Evolutionary conservation across 2,888 invertebrate genomes (phyloP), one percentile per base, ranked within the genome.

Genomic region (Ennomos quercinarius): DNA sequence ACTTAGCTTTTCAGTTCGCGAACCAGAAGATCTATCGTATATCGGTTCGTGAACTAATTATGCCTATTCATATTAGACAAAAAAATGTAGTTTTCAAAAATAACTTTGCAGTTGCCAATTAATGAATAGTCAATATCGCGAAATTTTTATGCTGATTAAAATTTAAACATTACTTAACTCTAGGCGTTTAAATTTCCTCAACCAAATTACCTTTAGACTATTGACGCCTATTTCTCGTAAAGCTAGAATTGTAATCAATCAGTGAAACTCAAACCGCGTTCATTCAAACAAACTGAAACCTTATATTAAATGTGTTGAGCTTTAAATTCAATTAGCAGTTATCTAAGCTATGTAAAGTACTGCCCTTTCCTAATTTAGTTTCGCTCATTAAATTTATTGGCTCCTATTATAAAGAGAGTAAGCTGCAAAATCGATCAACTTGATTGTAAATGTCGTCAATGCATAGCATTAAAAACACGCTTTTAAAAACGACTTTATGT

Each of bases 401-500:
- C 36, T 40, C 27, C 12, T 50, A 48, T 58, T 43, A 37, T 36
- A 11, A 58, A 37, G 12, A 2, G 6, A 10, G n/a, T 47, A 58
- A 48, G 52, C 35, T 52, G 27, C 53, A 27, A 47, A 48, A 10
- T 58, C 36, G 38, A 13, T 52, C 9, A 43, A 48, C 11, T 10
- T 35, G 13, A 13, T 41, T 36, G 43, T 46, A 37, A 51, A 48
- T 42, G 39, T 49, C 11, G 36, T 17, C 45, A 42, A 17, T 8
- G n/a, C 12, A 42, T 0, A 27, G n/a, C 40, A 1, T 27, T 27
- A 6, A 10, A 10, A 47, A 37, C 17, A 13, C 12, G 8, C 17
- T 46, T 27, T 27, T 27, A 27, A 27, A 27, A 27, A 6, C 27
- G 27, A 35, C 56, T 43, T 47, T 47, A 47, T 34, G 3, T 0